Conservation (phyloP, 1,140 invertebrate genomes). For the Ceratitis capitata region DNA sequence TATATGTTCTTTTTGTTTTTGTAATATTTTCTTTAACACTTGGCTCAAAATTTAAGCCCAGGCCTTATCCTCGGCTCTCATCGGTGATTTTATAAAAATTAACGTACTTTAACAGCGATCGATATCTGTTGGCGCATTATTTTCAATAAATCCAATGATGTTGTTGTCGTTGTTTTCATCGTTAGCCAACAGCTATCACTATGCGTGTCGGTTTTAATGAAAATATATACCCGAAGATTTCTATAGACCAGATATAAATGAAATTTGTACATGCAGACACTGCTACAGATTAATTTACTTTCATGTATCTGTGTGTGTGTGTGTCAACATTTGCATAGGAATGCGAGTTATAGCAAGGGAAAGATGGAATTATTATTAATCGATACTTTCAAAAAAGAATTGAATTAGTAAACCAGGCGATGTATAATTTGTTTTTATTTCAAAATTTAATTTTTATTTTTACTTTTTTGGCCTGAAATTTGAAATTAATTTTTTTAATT, state of each 20-base stretch:
- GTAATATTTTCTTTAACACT: not conserved
- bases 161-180: not conserved
- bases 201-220: not conserved
- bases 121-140: not conserved
- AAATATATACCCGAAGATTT: not conserved
- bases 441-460: too few relatives aligned
- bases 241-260: not conserved
- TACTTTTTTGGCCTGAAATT: too few relatives aligned
- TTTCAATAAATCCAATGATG: not conserved
- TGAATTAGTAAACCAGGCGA: too few relatives aligned
- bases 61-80: not conserved
- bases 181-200: slow-evolving; percentile 6
- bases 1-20: not conserved
- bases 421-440: too few relatives aligned
- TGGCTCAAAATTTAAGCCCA: not conserved
- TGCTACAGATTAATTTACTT: not conserved
- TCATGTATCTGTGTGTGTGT: not conserved
- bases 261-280: not conserved
- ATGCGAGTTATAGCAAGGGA: too few relatives aligned
- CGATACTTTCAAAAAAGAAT: too few relatives aligned
- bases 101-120: slow-evolving; percentile 6
- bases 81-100: not conserved
- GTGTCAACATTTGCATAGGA: not conserved
- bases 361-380: too few relatives aligned
- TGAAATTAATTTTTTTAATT: too few relatives aligned